phyloP scores from a whole-genome alignment of 1,140 invertebrate genomes.

The Acyrthosiphon pisum region DNA sequence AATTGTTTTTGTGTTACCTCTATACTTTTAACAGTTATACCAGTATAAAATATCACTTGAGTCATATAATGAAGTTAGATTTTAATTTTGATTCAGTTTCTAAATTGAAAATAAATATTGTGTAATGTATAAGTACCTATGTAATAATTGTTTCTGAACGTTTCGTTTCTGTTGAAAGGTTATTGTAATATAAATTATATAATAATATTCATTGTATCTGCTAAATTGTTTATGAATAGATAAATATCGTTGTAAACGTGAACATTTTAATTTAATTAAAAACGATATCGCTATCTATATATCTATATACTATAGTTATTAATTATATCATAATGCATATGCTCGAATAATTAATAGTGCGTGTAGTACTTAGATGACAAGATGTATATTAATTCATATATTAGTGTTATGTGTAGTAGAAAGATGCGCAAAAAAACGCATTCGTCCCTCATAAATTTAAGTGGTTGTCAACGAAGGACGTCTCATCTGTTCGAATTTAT shows the following conservation, averaged over 20 bases:
- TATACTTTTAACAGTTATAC: too few species aligned
- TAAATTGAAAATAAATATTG: too few species aligned
- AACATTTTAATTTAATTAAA: background rate
- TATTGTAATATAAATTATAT: too few species aligned
- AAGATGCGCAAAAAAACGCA: background rate
- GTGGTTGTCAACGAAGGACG: background rate
- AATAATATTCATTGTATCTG: background rate
- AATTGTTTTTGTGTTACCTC: too few species aligned
- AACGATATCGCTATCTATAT: background rate
- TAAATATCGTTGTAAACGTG: background rate
- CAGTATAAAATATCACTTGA: too few species aligned
- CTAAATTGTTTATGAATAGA: background rate
- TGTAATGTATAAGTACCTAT: too few species aligned
- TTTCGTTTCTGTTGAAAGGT: too few species aligned
- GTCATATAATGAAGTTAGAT: too few species aligned
- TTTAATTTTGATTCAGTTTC: too few species aligned
- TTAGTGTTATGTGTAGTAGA: background rate
- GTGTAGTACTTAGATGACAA: background rate
- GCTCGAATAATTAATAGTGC: background rate
- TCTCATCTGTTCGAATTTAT: slow-evolving; percentile 10
- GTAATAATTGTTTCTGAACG: too few species aligned
- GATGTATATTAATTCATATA: background rate
- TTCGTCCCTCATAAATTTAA: slow-evolving; percentile 20
- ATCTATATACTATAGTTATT: background rate
- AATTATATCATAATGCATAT: background rate